Percentiles rank a stretch among this genome's conserved stretches.
phyloP scores from a whole-genome alignment of 2,797 vertebrate species.

The Sebastes ruberrimus region DNA sequence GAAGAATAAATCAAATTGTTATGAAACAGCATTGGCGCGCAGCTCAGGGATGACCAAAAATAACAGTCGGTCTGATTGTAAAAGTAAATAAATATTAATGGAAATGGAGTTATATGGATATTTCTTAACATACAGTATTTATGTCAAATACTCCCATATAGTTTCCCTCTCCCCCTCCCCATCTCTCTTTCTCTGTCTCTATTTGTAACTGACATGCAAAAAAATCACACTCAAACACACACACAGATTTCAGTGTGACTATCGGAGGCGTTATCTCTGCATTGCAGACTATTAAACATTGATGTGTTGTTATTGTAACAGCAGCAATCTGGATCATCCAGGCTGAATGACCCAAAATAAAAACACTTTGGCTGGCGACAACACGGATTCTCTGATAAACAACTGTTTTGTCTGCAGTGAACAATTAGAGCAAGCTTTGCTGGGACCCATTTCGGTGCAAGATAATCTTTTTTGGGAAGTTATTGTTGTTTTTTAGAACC shows the following conservation, averaged over 20 bases:
- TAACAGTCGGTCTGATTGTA: constrained; percentile 51
- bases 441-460: constrained; percentile 39
- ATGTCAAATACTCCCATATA: constrained; percentile 26
- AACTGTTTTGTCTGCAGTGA: constrained; percentile 63
- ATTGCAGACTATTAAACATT: constrained; percentile 81
- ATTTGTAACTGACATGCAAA: constrained; percentile 37
- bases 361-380: constrained; percentile 63
- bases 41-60: constrained; percentile 61
- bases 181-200: constrained; percentile 1
- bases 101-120: constrained; percentile 33
- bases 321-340: constrained; percentile 76
- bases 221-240: neutral
- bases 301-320: constrained; percentile 77
- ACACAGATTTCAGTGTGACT: constrained; percentile 49
- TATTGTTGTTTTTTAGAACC: constrained; percentile 42
- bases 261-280: constrained; percentile 70
- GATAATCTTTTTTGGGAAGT: constrained; percentile 46
- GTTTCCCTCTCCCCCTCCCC: neutral
- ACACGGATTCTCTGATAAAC: constrained; percentile 66
- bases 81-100: constrained; percentile 40
- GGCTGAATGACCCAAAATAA: constrained; percentile 75
- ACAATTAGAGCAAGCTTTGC: constrained; percentile 61
- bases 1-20: constrained; percentile 65
- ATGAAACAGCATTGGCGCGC: constrained; percentile 61
- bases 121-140: constrained; percentile 27